Conservation (phyloP, 2,797 vertebrate species). For the Novumbra hubbsi region DNA sequence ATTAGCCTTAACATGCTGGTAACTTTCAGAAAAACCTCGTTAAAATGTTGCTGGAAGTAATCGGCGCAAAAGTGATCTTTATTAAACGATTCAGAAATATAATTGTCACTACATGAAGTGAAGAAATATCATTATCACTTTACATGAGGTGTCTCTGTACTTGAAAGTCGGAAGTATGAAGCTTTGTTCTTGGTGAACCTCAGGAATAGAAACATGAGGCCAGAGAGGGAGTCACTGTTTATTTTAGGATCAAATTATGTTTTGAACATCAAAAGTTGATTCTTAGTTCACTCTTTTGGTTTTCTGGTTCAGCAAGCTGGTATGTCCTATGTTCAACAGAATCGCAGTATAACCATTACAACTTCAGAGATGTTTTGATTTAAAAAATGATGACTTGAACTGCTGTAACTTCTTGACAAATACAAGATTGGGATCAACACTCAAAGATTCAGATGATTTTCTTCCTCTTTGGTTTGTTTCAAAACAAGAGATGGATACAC, state of each 20-base stretch:
- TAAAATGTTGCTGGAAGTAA: too few species aligned
- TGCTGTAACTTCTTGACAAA: slow-evolving; percentile 40
- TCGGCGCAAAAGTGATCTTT: slow-evolving; percentile 54
- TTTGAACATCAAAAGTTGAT: slow-evolving; percentile 33
- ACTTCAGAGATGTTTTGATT: slow-evolving; percentile 39
- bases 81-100: too few species aligned
- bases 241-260: slow-evolving; percentile 30
- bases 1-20: too few species aligned
- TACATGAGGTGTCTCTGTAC: too few species aligned
- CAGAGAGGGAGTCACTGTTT: slow-evolving; percentile 35
- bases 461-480: slow-evolving; percentile 14
- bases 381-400: slow-evolving; percentile 32
- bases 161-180: slow-evolving; percentile 38
- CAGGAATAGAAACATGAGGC: slow-evolving; percentile 40
- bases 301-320: slow-evolving; percentile 26
- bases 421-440: slow-evolving; percentile 35
- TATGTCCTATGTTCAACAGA: slow-evolving; percentile 36
- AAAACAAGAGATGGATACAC: slow-evolving; percentile 7
- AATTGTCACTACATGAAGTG: too few species aligned
- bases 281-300: slow-evolving; percentile 29
- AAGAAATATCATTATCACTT: too few species aligned
- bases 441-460: slow-evolving; percentile 22
- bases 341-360: slow-evolving; percentile 34
- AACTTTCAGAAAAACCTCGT: too few species aligned
- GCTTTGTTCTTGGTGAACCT: slow-evolving; percentile 52